phyloP scores from a whole-genome alignment of 2,888 invertebrate genomes.

The Brachyopa scutellaris region DNA sequence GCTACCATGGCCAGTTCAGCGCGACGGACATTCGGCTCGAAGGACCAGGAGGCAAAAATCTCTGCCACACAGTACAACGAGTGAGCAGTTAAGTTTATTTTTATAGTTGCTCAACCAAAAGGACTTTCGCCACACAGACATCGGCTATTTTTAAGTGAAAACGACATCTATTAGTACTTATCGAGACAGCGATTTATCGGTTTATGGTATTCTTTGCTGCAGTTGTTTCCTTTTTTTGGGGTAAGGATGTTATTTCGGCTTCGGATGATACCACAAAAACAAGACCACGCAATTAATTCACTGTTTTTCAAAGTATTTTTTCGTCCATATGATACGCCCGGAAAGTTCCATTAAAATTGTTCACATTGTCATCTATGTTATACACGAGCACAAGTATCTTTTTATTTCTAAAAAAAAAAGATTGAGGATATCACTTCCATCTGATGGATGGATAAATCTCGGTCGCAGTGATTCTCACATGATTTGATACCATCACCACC shows the following conservation, averaged over 20 bases:
- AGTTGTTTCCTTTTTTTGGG: not conserved
- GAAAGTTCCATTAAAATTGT: slow-evolving; percentile 42
- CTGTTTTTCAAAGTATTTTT: slow-evolving; percentile 17
- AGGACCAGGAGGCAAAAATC: slow-evolving; percentile 11
- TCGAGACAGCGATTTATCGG: slow-evolving; percentile 67
- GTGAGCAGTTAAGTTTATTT: slow-evolving; percentile 64
- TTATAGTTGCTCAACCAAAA: slow-evolving; percentile 46
- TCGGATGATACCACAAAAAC: slow-evolving; percentile 61
- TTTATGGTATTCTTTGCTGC: slow-evolving; percentile 48
- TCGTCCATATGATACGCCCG: not conserved
- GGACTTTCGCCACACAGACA: slow-evolving; percentile 6
- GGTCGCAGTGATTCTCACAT: slow-evolving; percentile 43
- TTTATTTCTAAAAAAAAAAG: slow-evolving; percentile 26
- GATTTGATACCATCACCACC: slow-evolving; percentile 16
- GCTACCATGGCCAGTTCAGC: slow-evolving; percentile 33
- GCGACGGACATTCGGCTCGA: slow-evolving; percentile 33
- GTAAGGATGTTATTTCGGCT: slow-evolving; percentile 26
- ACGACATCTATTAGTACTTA: slow-evolving; percentile 72
- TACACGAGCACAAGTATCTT: not conserved
- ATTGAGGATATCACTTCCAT: slow-evolving; percentile 29
- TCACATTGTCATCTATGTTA: slow-evolving; percentile 3
- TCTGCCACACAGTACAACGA: slow-evolving; percentile 10
- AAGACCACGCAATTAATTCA: slow-evolving; percentile 67
- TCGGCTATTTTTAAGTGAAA: slow-evolving; percentile 62
- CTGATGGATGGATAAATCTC: slow-evolving; percentile 34